These are phyloP conservation scores for Phalangium opilio DNA, from an alignment of 2,888 invertebrate genomes.

Conservation along the genomic window DNA sequence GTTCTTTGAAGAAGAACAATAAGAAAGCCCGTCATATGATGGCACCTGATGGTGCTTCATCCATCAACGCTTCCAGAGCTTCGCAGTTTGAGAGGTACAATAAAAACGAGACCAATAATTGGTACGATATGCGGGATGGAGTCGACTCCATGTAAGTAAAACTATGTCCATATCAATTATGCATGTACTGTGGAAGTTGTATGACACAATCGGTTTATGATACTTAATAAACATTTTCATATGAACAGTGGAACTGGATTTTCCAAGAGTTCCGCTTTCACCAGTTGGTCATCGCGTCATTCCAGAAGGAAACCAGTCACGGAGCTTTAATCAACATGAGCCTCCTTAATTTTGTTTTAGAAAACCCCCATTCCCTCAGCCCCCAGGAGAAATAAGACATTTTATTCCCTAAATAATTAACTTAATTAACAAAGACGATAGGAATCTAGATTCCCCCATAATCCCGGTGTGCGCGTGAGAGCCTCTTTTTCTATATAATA, in stretches of 20 bases:
- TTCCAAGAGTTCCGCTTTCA: slow-evolving; percentile 19
- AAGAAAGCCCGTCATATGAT: slow-evolving; percentile 17
- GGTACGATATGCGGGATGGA: slow-evolving; percentile 17
- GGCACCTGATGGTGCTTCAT: slow-evolving; percentile 22
- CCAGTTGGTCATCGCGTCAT: slow-evolving; percentile 20
- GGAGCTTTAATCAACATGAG: slow-evolving; percentile 9
- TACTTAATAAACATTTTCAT: no score
- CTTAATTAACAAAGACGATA: not conserved
- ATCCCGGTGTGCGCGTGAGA: slow-evolving; percentile 1
- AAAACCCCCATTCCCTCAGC: not conserved
- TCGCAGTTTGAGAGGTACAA: slow-evolving; percentile 19
- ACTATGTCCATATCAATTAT: not conserved
- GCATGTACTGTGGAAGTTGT: not conserved
- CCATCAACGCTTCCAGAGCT: slow-evolving; percentile 20
- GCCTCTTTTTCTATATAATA: slow-evolving; percentile 3
- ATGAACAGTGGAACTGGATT: slow-evolving; percentile 7
- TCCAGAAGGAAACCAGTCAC: slow-evolving; percentile 14
- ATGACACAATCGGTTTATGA: not conserved
- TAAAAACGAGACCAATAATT: slow-evolving; percentile 13
- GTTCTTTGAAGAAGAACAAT: slow-evolving; percentile 14
- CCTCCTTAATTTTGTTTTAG: no score
- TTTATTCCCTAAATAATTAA: no score
- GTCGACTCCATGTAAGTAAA: slow-evolving; percentile 17
- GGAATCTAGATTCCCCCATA: not conserved
- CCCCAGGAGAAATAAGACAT: not conserved